Percentiles rank a stretch among this genome's conserved stretches.
phyloP scores from a whole-genome alignment of 2,113 vertebrate genomes.

The Coturnix japonica region DNA sequence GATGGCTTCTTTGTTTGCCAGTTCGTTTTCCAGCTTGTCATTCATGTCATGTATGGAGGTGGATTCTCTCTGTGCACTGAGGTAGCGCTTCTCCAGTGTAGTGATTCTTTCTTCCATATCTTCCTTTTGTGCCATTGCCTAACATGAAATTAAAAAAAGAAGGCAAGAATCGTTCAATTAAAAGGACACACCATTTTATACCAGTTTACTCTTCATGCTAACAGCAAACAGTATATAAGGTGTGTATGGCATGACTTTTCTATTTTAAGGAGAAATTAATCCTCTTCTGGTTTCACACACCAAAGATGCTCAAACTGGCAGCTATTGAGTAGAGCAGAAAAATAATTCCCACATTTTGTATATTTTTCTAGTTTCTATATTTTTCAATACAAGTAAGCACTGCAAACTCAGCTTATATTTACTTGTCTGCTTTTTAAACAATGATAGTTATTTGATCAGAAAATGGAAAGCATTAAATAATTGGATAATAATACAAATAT shows the following conservation, averaged over 20 bases:
- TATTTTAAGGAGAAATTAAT: neutral
- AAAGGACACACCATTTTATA: neutral
- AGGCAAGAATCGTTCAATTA: neutral
- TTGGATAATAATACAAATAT: neutral
- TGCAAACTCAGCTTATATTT: neutral
- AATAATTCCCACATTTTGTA: neutral
- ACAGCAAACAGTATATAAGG: neutral
- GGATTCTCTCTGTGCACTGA: constrained; percentile 97
- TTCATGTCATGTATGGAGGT: constrained; percentile 99
- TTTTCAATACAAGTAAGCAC: neutral
- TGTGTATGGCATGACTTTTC: neutral
- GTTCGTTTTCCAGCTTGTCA: constrained; percentile 96
- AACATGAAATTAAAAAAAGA: neutral
- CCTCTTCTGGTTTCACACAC: neutral
- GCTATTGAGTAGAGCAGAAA: neutral
- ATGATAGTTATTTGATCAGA: neutral
- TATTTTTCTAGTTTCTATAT: neutral
- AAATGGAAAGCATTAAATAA: neutral
- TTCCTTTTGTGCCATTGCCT: constrained; percentile 99
- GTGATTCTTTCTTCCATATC: constrained; percentile 99
- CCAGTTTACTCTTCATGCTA: neutral
- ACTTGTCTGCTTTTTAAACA: neutral
- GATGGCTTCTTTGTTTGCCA: constrained; percentile 98
- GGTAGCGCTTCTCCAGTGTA: constrained; percentile 96
- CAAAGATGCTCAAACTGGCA: neutral